Conservation (phyloP, 2,888 invertebrate genomes). For the Erebia aethiops region DNA sequence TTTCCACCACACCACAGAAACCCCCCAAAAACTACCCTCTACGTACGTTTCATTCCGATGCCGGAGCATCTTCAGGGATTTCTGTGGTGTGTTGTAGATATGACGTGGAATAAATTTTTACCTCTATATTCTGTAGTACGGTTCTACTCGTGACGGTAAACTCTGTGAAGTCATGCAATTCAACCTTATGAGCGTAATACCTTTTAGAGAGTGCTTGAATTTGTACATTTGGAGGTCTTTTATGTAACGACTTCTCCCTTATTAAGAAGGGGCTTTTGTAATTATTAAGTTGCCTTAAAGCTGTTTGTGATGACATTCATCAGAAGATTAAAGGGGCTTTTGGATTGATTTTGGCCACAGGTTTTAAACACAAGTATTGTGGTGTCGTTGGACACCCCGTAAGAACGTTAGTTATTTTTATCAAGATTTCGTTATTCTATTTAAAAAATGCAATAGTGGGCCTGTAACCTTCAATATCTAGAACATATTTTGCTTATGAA, state of each 20-base stretch:
- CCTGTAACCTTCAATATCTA: too few relatives aligned
- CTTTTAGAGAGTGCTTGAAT: conserved; percentile 25
- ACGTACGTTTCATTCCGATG: too few relatives aligned
- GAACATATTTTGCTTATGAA: too few relatives aligned
- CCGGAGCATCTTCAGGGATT: too few relatives aligned
- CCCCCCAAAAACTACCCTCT: too few relatives aligned
- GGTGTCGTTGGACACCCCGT: too few relatives aligned
- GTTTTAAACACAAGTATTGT: neutral
- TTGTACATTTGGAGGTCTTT: conserved; percentile 22
- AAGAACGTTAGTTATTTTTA: too few relatives aligned
- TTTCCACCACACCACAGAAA: too few relatives aligned
- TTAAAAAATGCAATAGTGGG: too few relatives aligned
- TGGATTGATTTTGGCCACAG: neutral
- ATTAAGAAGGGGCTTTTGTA: conserved; percentile 26
- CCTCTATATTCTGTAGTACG: conserved; percentile 5
- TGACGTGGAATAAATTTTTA: conserved; percentile 8
- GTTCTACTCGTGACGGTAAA: conserved; percentile 1
- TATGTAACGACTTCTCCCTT: conserved; percentile 22
- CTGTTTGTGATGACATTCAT: conserved; percentile 3
- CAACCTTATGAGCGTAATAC: conserved; percentile 30
- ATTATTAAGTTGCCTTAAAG: conserved; percentile 25
- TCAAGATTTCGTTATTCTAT: too few relatives aligned
- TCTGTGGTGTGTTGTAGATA: neutral
- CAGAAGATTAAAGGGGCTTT: neutral
- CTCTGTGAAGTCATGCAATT: conserved; percentile 26